A percentile compares a stretch with the other conserved stretches of the same genome.
These are phyloP conservation scores for Aspidiotus destructor DNA, from an alignment of 2,888 invertebrate genomes.

Conservation along the genomic window DNA sequence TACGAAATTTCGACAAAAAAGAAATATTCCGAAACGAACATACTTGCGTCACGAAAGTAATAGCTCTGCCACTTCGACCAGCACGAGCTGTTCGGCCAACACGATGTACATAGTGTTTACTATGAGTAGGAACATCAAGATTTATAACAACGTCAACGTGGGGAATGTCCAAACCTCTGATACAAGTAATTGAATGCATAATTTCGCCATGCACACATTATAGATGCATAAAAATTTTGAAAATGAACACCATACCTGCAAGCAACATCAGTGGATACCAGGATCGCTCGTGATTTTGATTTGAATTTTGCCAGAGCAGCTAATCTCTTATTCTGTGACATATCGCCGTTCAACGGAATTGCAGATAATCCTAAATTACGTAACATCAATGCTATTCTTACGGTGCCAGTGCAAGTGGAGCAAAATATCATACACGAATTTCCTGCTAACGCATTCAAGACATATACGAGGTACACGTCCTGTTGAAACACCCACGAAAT, in stretches of 20 bases:
- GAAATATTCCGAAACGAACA: slow-evolving; percentile 18
- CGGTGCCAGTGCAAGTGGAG: slow-evolving; percentile 84
- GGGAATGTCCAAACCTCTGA: slow-evolving; percentile 92
- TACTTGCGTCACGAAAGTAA: slow-evolving; percentile 93
- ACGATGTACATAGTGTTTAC: slow-evolving; percentile 97
- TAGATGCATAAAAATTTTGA: slow-evolving; percentile 1
- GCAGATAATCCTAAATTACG: slow-evolving; percentile 85
- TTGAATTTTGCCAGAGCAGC: slow-evolving; percentile 95
- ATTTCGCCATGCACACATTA: neutral
- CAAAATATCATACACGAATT: slow-evolving; percentile 97
- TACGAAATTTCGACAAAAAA: slow-evolving; percentile 4
- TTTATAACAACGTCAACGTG: slow-evolving; percentile 97
- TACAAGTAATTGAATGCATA: slow-evolving; percentile 37
- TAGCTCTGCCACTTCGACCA: slow-evolving; percentile 83
- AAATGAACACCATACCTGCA: slow-evolving; percentile 57
- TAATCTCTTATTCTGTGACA: slow-evolving; percentile 93
- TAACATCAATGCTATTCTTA: slow-evolving; percentile 77
- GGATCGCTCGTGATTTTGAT: slow-evolving; percentile 80
- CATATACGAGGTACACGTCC: slow-evolving; percentile 92
- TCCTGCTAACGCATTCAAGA: slow-evolving; percentile 88
- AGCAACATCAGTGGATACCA: slow-evolving; percentile 97
- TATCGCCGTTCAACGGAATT: slow-evolving; percentile 96
- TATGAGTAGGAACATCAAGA: slow-evolving; percentile 95
- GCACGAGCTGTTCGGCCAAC: slow-evolving; percentile 95
- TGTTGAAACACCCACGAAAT: slow-evolving; percentile 41